phyloP scores from a whole-genome alignment of 2,888 invertebrate species.

The Parelbella ahira region DNA sequence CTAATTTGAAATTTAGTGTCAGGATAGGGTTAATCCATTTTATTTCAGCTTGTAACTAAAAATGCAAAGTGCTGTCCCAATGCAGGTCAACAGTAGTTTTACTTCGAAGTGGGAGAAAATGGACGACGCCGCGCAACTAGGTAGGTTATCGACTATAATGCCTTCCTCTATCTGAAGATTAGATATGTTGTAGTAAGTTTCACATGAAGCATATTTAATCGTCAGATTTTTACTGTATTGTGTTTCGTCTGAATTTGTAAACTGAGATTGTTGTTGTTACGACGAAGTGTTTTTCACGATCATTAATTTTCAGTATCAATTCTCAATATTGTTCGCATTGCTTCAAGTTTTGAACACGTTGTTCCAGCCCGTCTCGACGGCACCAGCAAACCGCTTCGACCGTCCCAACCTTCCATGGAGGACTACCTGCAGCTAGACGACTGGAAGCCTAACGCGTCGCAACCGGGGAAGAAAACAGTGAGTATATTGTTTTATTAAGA shows the following conservation, averaged over 20 bases:
- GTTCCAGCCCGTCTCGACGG: conserved; percentile 96
- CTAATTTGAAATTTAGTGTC: conserved; percentile 29
- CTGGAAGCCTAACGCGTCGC: conserved; percentile 82
- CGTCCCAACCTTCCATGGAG: conserved; percentile 89
- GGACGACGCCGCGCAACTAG: conserved; percentile 91
- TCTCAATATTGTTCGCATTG: not conserved
- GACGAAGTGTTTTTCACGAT: too few species aligned
- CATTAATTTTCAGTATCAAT: too few species aligned
- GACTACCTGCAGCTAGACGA: conserved; percentile 95
- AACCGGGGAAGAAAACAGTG: conserved; percentile 94
- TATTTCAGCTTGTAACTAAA: conserved; percentile 74
- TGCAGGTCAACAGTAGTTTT: conserved; percentile 76
- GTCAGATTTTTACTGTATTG: not conserved
- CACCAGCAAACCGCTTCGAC: conserved; percentile 86
- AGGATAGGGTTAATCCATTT: conserved; percentile 68
- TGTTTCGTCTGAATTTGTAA: too few species aligned
- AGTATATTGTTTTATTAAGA: too few species aligned
- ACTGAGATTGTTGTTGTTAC: too few species aligned
- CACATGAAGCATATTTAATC: conserved; percentile 1
- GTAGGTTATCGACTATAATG: conserved; percentile 81
- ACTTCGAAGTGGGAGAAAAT: conserved; percentile 91
- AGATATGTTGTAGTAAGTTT: conserved; percentile 1
- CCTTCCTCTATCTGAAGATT: conserved; percentile 22
- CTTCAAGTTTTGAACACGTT: conserved; percentile 37
- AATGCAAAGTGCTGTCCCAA: conserved; percentile 60